Base-by-base conservation (phyloP, 1,140 invertebrate species). In the Drosophila busckii region DNA sequence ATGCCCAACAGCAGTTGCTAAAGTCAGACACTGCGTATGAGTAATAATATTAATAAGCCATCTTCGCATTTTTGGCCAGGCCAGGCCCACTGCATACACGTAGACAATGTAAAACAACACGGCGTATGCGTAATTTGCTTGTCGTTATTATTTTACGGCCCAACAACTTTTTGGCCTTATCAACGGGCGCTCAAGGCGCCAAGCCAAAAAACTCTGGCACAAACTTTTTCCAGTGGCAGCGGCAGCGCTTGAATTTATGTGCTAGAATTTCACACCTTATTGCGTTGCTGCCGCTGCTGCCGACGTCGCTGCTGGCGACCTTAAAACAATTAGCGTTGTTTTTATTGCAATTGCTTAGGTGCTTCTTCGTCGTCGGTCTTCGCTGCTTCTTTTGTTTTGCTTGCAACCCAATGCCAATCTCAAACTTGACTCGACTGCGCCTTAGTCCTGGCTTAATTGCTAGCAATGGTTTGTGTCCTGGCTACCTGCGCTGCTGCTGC, bases 241-340 rank as follows among this genome's bases (percentile, higher is more conserved):
- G 45, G 28, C 58, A 35, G 28, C 40, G 37, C 48, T 44, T 62
- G 59, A 50, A 62, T 62, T 62, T 56, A 62, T 49, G 42, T 60
- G 48, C 75, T 80, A 59, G 69, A 80, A 80, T 80, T 82, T 82
- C 75, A 80, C 73, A 80, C 73, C 73, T 82, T 80, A 69, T 69
- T 82, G 75, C 75, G 53, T 46, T 31, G 28, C 59, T 42, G 37
- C 23, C 56, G 42, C 23, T 28, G 59, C 28, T 7, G 25, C 4
- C 1, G 35, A 5, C 2, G 42, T 19, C 25, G 40, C 23, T 41
- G 20, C 42, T 38, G 65, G 31, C 46, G 54, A 64, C 58, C 68
- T 58, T 73, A 62, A 82, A 80, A 82, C 73, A 80, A 80, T 80
- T 80, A 80, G 68, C 73, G 59, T 38, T 16, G 15, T 29, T 34